phyloP scores from a whole-genome alignment of 2,797 vertebrate genomes.

The Hirundo rustica region DNA sequence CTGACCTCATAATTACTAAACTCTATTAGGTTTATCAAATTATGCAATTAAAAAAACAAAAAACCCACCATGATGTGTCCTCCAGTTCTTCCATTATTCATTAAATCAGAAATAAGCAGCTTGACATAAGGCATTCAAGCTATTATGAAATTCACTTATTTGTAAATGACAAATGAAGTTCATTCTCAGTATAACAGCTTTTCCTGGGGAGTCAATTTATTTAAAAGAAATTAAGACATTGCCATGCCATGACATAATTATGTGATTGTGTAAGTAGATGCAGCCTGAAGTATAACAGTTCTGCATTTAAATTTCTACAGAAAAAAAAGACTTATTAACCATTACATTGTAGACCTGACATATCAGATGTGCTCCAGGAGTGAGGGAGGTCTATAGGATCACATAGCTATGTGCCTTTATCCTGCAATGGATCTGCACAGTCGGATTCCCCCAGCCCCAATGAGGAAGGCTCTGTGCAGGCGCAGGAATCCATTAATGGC shows the following conservation, averaged over 20 bases:
- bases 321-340: background rate
- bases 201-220: conserved; percentile 12
- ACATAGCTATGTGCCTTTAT: accelerated
- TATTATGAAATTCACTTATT: conserved; percentile 10
- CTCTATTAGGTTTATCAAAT: background rate
- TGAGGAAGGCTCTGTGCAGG: background rate
- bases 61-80: background rate
- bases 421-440: background rate
- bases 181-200: conserved; percentile 11
- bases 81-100: conserved; percentile 30
- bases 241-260: background rate
- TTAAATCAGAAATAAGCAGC: conserved; percentile 22
- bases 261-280: background rate
- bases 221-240: conserved; percentile 20
- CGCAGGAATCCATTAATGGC: background rate
- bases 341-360: background rate
- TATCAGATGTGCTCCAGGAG: background rate
- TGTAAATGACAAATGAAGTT: conserved; percentile 36
- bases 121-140: conserved; percentile 36
- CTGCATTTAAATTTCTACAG: background rate
- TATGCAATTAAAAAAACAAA: background rate
- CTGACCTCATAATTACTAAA: background rate
- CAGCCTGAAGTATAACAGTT: background rate
- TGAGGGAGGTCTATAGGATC: background rate
- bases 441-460: background rate